Evolutionary conservation across 2,113 vertebrate genomes (phyloP).

Genomic region (Anthoscopus minutus): DNA sequence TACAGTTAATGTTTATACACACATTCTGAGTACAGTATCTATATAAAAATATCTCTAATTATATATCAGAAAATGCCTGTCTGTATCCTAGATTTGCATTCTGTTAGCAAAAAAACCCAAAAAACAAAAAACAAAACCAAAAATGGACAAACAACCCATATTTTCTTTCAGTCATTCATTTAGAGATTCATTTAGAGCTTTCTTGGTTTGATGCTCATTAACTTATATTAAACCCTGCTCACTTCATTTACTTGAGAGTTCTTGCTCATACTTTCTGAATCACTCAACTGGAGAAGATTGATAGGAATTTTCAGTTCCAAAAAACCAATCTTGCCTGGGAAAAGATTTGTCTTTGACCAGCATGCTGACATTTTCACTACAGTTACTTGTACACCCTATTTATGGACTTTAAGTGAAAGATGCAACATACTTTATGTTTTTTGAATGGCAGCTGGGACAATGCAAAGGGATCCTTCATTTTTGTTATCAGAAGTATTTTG

Average conservation of each 20-base stretch:
- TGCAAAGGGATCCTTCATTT: conserved; percentile 12
- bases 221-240: neutral
- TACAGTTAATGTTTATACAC: conserved; percentile 77
- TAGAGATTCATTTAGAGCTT: conserved; percentile 37
- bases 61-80: conserved; percentile 54
- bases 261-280: neutral
- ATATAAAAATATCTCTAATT: conserved; percentile 75
- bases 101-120: conserved; percentile 66
- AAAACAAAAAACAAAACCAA: neutral
- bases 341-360: neutral
- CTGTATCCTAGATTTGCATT: conserved; percentile 70
- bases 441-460: neutral
- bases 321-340: neutral
- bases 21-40: conserved; percentile 69
- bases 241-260: neutral
- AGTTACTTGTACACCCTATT: neutral
- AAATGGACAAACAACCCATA: neutral
- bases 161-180: conserved; percentile 16
- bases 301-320: neutral
- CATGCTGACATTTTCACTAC: neutral
- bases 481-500: neutral
- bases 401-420: neutral
- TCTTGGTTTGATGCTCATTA: conserved; percentile 13
- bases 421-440: neutral
- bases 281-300: neutral